These are phyloP conservation scores for Lasioglossum figueresi DNA, from an alignment of 2,888 invertebrate genomes.

Conservation along the genomic window DNA sequence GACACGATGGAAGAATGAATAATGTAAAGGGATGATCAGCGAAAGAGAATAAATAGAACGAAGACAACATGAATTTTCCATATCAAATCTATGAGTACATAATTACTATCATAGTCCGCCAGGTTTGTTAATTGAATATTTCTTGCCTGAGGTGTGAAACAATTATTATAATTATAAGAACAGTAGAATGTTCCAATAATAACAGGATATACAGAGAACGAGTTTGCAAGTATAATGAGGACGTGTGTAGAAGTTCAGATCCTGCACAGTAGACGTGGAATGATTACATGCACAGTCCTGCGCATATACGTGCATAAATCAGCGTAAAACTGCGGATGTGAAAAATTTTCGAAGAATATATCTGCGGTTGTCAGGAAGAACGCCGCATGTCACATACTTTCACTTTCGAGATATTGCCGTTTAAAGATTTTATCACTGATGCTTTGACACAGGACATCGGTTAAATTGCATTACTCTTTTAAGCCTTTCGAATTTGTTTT, in stretches of 20 bases:
- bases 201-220: background rate
- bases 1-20: background rate
- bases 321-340: background rate
- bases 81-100: background rate
- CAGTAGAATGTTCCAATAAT: background rate
- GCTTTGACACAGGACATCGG: too few species aligned
- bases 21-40: background rate
- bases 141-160: background rate
- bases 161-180: background rate
- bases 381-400: too few species aligned
- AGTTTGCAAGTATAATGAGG: conserved; percentile 4
- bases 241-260: background rate
- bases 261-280: background rate
- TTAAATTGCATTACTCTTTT: too few species aligned
- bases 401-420: too few species aligned
- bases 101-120: background rate
- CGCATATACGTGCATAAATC: background rate
- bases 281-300: background rate
- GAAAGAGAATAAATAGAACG: background rate
- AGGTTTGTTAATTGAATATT: background rate
- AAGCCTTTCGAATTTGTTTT: too few species aligned
- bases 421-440: too few species aligned
- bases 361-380: too few species aligned
- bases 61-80: background rate
- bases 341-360: background rate